phyloP scores from a whole-genome alignment of 1,140 invertebrate genomes.

The Drosophila nebulosa region DNA sequence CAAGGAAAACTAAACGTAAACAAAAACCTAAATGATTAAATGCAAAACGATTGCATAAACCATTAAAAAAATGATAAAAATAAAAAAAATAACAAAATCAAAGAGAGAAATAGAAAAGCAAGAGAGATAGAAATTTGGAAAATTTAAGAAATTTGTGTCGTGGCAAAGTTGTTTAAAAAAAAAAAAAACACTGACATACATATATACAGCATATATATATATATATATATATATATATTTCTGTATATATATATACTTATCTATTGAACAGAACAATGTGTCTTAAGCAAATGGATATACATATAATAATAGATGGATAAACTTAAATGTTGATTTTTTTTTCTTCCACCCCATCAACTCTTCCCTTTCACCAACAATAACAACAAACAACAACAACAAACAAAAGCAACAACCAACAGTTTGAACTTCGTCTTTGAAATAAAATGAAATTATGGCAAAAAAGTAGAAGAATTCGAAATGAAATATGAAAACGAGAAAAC shows the following conservation, averaged over 20 bases:
- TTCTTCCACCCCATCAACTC: neutral
- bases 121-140: neutral
- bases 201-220: too few relatives aligned
- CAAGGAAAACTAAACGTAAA: slow-evolving; percentile 3
- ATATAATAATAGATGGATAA: slow-evolving; percentile 15
- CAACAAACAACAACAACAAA: too few relatives aligned
- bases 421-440: neutral
- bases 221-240: neutral
- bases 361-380: slow-evolving; percentile 3
- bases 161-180: neutral
- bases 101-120: slow-evolving; percentile 1
- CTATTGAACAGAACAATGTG: slow-evolving; percentile 66
- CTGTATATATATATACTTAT: slow-evolving; percentile 36
- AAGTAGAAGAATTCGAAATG: neutral
- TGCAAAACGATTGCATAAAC: neutral
- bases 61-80: slow-evolving; percentile 22
- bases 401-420: too few relatives aligned
- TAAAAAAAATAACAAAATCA: neutral
- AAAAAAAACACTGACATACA: neutral
- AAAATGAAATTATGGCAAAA: neutral
- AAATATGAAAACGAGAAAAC: neutral
- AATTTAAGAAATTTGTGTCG: neutral
- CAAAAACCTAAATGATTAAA: neutral
- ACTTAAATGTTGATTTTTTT: slow-evolving; percentile 32
- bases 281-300: slow-evolving; percentile 41